A percentile compares a stretch with the other conserved stretches of the same genome.
Evolutionary conservation across 2,888 invertebrate genomes (phyloP).

Genomic region (Ferrisia virgata): DNA sequence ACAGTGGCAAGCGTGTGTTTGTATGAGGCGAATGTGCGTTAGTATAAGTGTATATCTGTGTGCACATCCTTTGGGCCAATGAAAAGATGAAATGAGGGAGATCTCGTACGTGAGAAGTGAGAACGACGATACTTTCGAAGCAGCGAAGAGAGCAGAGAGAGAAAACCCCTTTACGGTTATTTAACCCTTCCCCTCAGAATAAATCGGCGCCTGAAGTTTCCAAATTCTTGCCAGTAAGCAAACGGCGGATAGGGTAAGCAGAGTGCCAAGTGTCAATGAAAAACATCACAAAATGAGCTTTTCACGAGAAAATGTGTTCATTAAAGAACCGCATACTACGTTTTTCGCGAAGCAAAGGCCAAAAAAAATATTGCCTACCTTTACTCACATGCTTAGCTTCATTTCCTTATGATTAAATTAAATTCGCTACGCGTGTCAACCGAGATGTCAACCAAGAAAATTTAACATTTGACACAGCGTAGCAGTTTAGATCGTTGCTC

Average conservation of each 20-base stretch:
- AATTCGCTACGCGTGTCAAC: not conserved
- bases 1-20: conserved; percentile 30
- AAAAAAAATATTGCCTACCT: not conserved
- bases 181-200: conserved; percentile 8
- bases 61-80: conserved; percentile 20
- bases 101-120: conserved; percentile 15
- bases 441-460: not conserved
- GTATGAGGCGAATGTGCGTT: conserved; percentile 23
- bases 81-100: conserved; percentile 30
- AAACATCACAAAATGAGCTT: conserved; percentile 15
- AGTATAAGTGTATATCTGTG: conserved; percentile 3
- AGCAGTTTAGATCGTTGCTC: not conserved
- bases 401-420: not conserved
- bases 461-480: not conserved
- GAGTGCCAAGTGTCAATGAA: conserved; percentile 24
- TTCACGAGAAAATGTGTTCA: conserved; percentile 17
- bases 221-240: conserved; percentile 21
- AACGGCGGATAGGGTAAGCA: not conserved
- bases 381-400: not conserved
- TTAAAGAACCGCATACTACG: not conserved
- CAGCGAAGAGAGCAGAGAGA: not conserved
- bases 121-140: not conserved
- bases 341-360: not conserved
- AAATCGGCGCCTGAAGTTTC: conserved; percentile 25
- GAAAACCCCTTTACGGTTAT: conserved; percentile 11